phyloP scores from a whole-genome alignment of 2,113 vertebrate genomes.

The Siphamia tubifer region DNA sequence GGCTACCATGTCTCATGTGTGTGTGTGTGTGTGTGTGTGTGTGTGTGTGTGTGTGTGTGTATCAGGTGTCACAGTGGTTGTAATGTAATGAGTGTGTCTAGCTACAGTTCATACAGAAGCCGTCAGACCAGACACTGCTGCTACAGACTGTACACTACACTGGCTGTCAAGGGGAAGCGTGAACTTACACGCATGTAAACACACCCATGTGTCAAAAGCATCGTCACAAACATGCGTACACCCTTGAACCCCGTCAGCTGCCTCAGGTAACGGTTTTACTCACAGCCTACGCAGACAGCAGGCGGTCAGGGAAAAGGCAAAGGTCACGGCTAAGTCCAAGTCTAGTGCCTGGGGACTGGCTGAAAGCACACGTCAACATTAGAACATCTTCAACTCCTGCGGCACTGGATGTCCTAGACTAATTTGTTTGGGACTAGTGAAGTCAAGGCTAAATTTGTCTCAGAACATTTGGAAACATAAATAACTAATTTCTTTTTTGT shows the following conservation, averaged over 20 bases:
- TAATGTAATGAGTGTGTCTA: slow-evolving; percentile 47
- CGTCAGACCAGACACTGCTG: slow-evolving; percentile 3
- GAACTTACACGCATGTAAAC: not conserved
- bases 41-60: slow-evolving; percentile 10
- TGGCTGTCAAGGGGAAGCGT: slow-evolving; percentile 9
- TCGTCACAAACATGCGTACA: not conserved
- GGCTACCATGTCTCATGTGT: no score
- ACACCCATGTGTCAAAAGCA: not conserved
- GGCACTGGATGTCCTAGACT: slow-evolving; percentile 31
- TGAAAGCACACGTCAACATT: slow-evolving; percentile 41
- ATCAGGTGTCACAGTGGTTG: slow-evolving; percentile 46
- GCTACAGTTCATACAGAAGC: not conserved
- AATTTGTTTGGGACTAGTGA: slow-evolving; percentile 30
- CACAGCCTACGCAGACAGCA: not conserved
- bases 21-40: no score
- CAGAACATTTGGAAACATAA: slow-evolving; percentile 29
- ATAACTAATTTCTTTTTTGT: not conserved
- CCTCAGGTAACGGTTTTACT: slow-evolving; percentile 4
- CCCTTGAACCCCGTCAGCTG: not conserved
- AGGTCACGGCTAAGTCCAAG: slow-evolving; percentile 50
- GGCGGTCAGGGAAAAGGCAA: slow-evolving; percentile 30
- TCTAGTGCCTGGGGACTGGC: slow-evolving; percentile 12
- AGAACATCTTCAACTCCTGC: slow-evolving; percentile 49
- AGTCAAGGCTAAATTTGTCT: slow-evolving; percentile 52
- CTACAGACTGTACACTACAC: not conserved